Base-by-base conservation (phyloP, 2,113 vertebrate genomes). In the Oreochromis niloticus region DNA sequence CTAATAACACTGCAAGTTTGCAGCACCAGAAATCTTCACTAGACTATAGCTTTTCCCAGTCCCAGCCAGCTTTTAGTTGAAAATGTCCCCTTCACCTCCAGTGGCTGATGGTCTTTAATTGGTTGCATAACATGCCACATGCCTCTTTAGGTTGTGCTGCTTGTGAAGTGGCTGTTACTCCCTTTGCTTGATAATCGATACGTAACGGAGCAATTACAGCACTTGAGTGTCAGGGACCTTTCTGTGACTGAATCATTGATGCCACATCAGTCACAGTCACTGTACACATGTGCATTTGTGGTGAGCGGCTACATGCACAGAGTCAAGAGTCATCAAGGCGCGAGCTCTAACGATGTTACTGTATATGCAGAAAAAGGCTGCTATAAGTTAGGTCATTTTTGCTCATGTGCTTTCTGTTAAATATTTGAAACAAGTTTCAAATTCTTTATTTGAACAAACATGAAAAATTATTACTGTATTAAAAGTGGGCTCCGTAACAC, bases 101-200 rank as follows among this genome's bases (percentile, higher is more conserved):
- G 5, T 32, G 14, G 80, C 8, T 13, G 2, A 81, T 46, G 7
- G 55, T 61, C 14, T 30, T 30, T 59, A 59, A 43, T n/a, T 32
- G 17, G 39, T 48, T 36, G 57, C 57, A 34, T 71, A 59, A 83
- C 68, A 66, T 27, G 57, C 41, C 56, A 71, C 68, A 50, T 30
- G 32, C 27, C 66, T 85, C 10, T 55, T 57, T 6, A 27, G 39
- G 12, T 24, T 13, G 13, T 7, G 7, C 7, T 36, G 81, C 24
- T 32, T 79, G 22, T 24, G 4, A 27, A 61, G 59, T 78, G 27
- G 52, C 46, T 81, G 55, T 87, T 78, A 46, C 50, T 34, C 59
- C 73, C 32, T 39, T 63, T 87, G 84, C 82, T 88, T 90, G 71
- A 80, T 94, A 92, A 88, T 94, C 93, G 89, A 88, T 93, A 89